Evolutionary conservation across 2,888 invertebrate species (phyloP).

Genomic region (Zhuqinia jingwanae): DNA sequence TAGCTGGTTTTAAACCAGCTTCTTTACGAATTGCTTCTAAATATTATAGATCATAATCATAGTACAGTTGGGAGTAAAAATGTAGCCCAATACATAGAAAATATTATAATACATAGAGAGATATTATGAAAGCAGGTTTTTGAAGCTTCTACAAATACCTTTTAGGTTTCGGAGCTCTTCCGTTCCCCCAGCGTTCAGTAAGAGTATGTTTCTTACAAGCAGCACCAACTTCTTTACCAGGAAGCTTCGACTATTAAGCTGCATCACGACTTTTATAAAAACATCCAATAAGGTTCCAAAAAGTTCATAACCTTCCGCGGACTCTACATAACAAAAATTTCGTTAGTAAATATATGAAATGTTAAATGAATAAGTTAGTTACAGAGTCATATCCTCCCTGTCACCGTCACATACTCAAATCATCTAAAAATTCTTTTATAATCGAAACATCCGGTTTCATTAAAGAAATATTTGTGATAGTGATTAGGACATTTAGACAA

Average conservation of each 20-base stretch:
- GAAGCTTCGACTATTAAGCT: background rate
- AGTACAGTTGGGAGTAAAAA: background rate
- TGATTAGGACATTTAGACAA: conserved; percentile 50
- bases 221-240: conserved; percentile 39
- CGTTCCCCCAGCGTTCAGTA: conserved; percentile 37
- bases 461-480: conserved; percentile 11
- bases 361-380: background rate
- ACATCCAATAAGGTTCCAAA: background rate
- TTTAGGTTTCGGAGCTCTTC: conserved; percentile 20
- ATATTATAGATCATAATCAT: background rate
- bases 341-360: background rate
- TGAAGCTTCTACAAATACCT: no score
- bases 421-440: background rate
- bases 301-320: background rate
- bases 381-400: background rate
- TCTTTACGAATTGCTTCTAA: conserved; percentile 17
- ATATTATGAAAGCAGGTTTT: no score
- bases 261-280: background rate
- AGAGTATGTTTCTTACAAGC: conserved; percentile 22
- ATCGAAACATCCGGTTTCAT: background rate
- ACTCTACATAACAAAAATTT: background rate
- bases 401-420: background rate
- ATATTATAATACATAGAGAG: no score
- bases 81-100: no score
- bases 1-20: conserved; percentile 44